Base-by-base conservation (phyloP, 1,140 invertebrate genomes). In the Drosophila eugracilis region DNA sequence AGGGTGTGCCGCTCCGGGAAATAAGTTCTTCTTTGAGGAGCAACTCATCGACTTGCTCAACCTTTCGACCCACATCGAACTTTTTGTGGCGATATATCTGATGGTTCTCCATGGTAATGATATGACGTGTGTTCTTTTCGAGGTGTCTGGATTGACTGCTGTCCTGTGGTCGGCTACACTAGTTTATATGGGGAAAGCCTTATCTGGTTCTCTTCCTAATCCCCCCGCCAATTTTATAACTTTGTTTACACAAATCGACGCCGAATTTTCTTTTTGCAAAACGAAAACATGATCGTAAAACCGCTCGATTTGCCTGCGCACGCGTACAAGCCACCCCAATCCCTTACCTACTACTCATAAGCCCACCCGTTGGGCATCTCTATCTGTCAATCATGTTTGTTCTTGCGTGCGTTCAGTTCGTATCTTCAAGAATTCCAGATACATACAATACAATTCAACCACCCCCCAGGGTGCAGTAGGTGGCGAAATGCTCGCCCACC, bases 41-140 rank as follows among this genome's bases (percentile, higher is more conserved):
- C 3, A 75, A 44, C n/a, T n/a, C n/a, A 22, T 71, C 62, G 1
- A 19, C 12, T 15, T 54, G 28, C 15, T 63, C 63, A 0, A 32
- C 26, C 4, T 48, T 49, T 15, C 75, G 52, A 3, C 30, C 15
- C 37, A 75, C 24, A 42, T 89, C 89, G 30, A 90, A 90, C 67
- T 90, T 90, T 39, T 90, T 90, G 69, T 90, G 89, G 14, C 75
- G 84, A 75, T 90, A 90, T 39, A 39, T 54, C 21, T 66, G 28
- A 44, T 44, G 34, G 60, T 17, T 49, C n/a, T 59, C 45, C 57
- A 50, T 59, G 12, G 5, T 26, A 14, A 12, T 30, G 28, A 10
- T 30, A 24, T 49, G 45, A 47, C 32, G 39, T 78, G 52, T 53
- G 48, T 15, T 47, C 28, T 42, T 39, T 37, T 76, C 15, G 39